Base-by-base conservation (phyloP, 1,140 invertebrate species). In the Parasteatoda tepidariorum region DNA sequence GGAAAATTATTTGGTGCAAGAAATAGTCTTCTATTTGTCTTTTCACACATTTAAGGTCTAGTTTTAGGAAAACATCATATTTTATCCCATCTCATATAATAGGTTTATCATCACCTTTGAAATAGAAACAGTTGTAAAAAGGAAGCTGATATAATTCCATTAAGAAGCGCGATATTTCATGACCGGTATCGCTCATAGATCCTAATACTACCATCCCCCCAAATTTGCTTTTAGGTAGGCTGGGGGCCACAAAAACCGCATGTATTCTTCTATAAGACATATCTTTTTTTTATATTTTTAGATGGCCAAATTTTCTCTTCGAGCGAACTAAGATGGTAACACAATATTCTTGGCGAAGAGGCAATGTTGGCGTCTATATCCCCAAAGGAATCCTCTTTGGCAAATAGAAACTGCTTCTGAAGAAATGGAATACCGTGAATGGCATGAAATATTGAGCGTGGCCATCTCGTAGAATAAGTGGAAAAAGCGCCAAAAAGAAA, bases 401-500 rank as follows among this genome's bases (percentile, higher is more conserved):
- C 78, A 70, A 81, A 81, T 81, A 71, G 78, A 81, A 81, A 81
- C 66, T 48, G 64, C 57, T 81, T 41, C 67, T 55, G 48, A 59
- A 75, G 78, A 71, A 81, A 81, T 81, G 78, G 66, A 81, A 70
- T 70, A 71, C 55, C 78, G 78, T 81, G 78, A 81, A 81, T 70
- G 31, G 78, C 78, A 81, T 81, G 78, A 81, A 81, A 81, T 81
- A 81, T 81, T 81, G 78, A 81, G 66, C 33, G 66, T 70, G 78
- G 78, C 78, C 66, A 78, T 76, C 57, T 55, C 41, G 62, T 28
- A 41, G 55, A 81, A 81, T 81, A 81, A 81, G 66, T 41, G 54
- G 9, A 34, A 15, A 30, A 34, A 26, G 28, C 4, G 18, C 22
- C 18, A 54, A 30, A 38, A 31, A 67, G 28, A 55, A 66, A 78